Evolutionary conservation across 2,797 vertebrate species (phyloP).

Genomic region (Catostomus latipinnis): DNA sequence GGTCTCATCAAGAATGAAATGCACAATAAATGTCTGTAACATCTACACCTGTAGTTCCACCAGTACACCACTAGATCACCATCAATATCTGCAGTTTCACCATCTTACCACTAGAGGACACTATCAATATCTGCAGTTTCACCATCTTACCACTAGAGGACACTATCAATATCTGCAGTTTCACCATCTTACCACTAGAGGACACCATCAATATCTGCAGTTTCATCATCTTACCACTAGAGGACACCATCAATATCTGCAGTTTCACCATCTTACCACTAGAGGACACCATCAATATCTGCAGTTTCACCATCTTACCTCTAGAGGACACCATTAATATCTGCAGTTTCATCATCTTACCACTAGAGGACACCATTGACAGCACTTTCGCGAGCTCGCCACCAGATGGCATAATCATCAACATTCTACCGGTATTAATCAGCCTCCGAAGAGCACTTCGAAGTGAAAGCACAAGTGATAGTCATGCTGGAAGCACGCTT

Average conservation of each 20-base stretch:
- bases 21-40: neutral
- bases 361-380: neutral
- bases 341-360: neutral
- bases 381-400: neutral
- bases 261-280: no score
- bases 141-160: neutral
- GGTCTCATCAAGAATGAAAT: no score
- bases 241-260: no score
- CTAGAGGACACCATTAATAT: neutral
- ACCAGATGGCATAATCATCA: neutral
- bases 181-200: no score
- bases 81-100: neutral
- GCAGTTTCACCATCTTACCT: neutral
- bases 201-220: neutral
- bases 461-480: no score
- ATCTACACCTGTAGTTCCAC: neutral
- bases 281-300: neutral
- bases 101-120: no score
- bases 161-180: no score
- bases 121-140: neutral
- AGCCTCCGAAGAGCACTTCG: no score
- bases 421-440: no score
- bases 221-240: neutral
- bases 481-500: no score
- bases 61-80: neutral